Percentiles rank a stretch among this genome's conserved stretches.
Evolutionary conservation across 2,888 invertebrate species (phyloP).

Genomic region (Alsophila aescularia): DNA sequence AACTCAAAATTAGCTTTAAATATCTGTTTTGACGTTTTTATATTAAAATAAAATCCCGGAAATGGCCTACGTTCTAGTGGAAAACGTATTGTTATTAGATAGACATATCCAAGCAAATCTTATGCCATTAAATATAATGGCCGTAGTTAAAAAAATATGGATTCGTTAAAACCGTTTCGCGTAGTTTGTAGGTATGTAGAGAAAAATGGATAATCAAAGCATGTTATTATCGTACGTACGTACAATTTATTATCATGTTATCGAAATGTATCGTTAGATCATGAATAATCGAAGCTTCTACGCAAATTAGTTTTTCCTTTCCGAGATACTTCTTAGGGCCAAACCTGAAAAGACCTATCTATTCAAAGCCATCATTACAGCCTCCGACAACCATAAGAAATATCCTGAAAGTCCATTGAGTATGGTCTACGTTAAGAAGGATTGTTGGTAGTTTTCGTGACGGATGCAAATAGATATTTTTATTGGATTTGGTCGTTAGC

Average conservation of each 20-base stretch:
- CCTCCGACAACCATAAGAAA: neutral
- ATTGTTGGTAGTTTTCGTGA: slow-evolving; percentile 1
- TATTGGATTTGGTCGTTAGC: slow-evolving; percentile 40
- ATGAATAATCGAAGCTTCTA: slow-evolving; percentile 67
- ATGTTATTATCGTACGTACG: slow-evolving; percentile 74
- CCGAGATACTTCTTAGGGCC: slow-evolving; percentile 42
- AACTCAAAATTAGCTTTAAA: slow-evolving; percentile 56
- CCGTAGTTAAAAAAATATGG: slow-evolving; percentile 69
- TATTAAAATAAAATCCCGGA: slow-evolving; percentile 42
- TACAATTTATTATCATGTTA: slow-evolving; percentile 79
- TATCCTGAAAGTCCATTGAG: too few relatives aligned
- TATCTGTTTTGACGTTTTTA: slow-evolving; percentile 46
- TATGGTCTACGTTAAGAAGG: neutral
- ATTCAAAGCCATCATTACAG: neutral
- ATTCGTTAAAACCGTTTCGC: slow-evolving; percentile 74
- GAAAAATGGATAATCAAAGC: slow-evolving; percentile 60
- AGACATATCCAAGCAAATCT: slow-evolving; percentile 55
- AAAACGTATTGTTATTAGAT: slow-evolving; percentile 67
- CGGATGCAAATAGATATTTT: slow-evolving; percentile 23
- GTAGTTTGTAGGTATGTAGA: slow-evolving; percentile 73
- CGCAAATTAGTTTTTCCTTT: slow-evolving; percentile 64
- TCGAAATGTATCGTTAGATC: slow-evolving; percentile 75
- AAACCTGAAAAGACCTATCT: slow-evolving; percentile 18
- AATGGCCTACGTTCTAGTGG: slow-evolving; percentile 74
- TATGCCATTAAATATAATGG: slow-evolving; percentile 61